These are phyloP conservation scores for Brenthis daphne DNA, from an alignment of 2,888 invertebrate genomes.

Conservation along the genomic window DNA sequence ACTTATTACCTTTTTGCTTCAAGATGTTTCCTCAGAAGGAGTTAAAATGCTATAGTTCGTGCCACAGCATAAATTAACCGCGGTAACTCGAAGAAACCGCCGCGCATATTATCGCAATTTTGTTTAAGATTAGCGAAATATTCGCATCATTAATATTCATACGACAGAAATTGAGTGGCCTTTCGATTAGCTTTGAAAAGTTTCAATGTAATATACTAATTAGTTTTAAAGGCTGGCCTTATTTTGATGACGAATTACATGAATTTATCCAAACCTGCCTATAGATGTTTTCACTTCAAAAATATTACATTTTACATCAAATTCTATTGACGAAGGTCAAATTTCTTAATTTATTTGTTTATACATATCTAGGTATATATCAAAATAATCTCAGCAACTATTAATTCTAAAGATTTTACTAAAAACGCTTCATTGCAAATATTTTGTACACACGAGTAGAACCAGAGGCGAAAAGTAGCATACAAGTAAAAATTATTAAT, in stretches of 20 bases:
- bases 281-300: too few species aligned
- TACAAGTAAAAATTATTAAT: too few species aligned
- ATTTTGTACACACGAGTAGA: too few species aligned
- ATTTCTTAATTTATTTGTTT: too few species aligned
- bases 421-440: too few species aligned
- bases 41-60: conserved; percentile 82
- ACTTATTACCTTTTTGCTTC: conserved; percentile 46
- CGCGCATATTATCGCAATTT: conserved; percentile 79
- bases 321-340: too few species aligned
- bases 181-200: conserved; percentile 61
- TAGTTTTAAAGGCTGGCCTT: not conserved
- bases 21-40: conserved; percentile 67
- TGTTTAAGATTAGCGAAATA: conserved; percentile 78
- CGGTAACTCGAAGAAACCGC: conserved; percentile 75
- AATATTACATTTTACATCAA: too few species aligned
- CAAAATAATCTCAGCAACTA: too few species aligned
- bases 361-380: too few species aligned
- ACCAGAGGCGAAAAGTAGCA: too few species aligned
- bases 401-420: too few species aligned
- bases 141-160: conserved; percentile 70
- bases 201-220: not conserved
- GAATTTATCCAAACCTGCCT: too few species aligned
- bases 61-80: conserved; percentile 77
- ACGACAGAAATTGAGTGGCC: conserved; percentile 52
- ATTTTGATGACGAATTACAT: not conserved